Evolutionary conservation across 2,797 vertebrate genomes (phyloP).

Genomic region (Rhinophrynus dorsalis): DNA sequence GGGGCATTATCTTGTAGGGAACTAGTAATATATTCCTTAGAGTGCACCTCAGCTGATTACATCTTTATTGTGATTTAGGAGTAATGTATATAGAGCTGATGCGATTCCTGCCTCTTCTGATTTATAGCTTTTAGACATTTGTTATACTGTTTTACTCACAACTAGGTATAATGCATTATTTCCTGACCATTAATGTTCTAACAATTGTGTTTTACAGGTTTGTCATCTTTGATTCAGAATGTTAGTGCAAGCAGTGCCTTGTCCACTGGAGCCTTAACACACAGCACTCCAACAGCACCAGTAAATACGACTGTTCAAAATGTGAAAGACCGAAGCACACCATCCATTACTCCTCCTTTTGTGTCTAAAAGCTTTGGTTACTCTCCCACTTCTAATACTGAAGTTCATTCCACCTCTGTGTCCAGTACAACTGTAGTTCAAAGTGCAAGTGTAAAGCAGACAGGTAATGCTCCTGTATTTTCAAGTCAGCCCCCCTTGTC

Average conservation of each 20-base stretch:
- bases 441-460: slow-evolving; percentile 64
- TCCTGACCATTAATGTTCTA: too few relatives aligned
- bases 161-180: too few relatives aligned
- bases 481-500: slow-evolving; percentile 63
- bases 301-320: slow-evolving; percentile 54
- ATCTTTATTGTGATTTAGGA: too few relatives aligned
- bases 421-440: slow-evolving; percentile 61
- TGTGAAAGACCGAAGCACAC: slow-evolving; percentile 60
- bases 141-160: too few relatives aligned
- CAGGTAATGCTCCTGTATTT: slow-evolving; percentile 63
- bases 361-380: slow-evolving; percentile 66
- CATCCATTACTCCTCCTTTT: slow-evolving; percentile 62
- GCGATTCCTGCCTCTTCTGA: too few relatives aligned
- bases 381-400: slow-evolving; percentile 70
- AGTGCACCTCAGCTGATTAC: too few relatives aligned
- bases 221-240: slow-evolving; percentile 91
- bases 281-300: slow-evolving; percentile 63
- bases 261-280: slow-evolving; percentile 56
- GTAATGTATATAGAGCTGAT: too few relatives aligned
- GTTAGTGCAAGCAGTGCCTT: slow-evolving; percentile 74
- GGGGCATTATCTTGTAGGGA: too few relatives aligned
- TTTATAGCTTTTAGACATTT: too few relatives aligned
- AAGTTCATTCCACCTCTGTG: slow-evolving; percentile 73
- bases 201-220: slow-evolving; percentile 69
- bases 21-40: too few relatives aligned